Evolutionary conservation across 2,797 vertebrate species (phyloP).

Genomic region (Pangasius krempfi): DNA sequence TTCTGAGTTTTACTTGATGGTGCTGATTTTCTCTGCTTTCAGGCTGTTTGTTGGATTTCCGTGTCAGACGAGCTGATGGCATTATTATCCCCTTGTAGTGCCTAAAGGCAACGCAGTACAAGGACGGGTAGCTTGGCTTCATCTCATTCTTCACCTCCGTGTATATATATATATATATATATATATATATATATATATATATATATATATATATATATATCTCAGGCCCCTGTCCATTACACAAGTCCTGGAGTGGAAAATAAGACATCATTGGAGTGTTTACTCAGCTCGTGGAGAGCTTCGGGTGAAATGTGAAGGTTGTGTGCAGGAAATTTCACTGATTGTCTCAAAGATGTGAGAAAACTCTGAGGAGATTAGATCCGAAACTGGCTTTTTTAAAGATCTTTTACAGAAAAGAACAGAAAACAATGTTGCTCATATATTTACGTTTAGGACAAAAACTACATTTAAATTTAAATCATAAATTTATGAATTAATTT

Average conservation of each 20-base stretch:
- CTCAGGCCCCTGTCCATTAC: slow-evolving; percentile 85
- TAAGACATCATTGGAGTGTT: slow-evolving; percentile 54
- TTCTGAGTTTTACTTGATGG: slow-evolving; percentile 11
- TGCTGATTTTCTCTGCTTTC: slow-evolving; percentile 9
- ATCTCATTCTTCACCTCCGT: slow-evolving; percentile 46
- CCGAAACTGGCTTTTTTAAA: slow-evolving; percentile 7
- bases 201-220: slow-evolving; percentile 40
- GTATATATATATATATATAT: too few relatives aligned
- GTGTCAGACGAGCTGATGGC: slow-evolving; percentile 44
- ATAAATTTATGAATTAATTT: background rate
- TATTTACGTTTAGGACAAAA: background rate
- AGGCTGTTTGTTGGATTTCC: slow-evolving; percentile 26
- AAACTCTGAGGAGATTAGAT: slow-evolving; percentile 28
- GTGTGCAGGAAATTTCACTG: slow-evolving; percentile 22
- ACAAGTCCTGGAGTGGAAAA: slow-evolving; percentile 79
- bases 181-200: too few relatives aligned
- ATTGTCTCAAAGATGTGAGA: slow-evolving; percentile 19
- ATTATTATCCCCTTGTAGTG: slow-evolving; percentile 33
- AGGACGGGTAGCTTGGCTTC: slow-evolving; percentile 38
- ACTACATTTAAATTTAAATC: background rate
- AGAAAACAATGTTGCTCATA: background rate
- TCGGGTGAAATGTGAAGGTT: slow-evolving; percentile 30
- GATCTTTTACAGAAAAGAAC: background rate
- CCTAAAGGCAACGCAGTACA: slow-evolving; percentile 65
- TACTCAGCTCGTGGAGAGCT: slow-evolving; percentile 16